These are phyloP conservation scores for Pygoscelis antarcticus DNA, from an alignment of 2,113 vertebrate species.

Conservation along the genomic window DNA sequence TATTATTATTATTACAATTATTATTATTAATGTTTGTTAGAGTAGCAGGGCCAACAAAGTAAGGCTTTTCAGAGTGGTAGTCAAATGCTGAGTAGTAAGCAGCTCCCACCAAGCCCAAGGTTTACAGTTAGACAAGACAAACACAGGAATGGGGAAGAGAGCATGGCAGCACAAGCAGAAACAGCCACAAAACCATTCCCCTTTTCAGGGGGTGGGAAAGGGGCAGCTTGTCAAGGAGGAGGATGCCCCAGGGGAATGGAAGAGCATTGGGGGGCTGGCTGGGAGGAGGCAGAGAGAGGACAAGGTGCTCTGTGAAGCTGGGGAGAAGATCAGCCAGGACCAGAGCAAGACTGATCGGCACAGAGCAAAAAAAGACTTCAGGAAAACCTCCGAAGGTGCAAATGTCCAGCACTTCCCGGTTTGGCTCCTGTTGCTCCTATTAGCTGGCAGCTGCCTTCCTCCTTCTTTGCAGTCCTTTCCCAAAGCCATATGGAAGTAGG, in stretches of 20 bases:
- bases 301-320: neutral
- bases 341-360: neutral
- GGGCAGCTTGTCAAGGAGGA: neutral
- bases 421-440: neutral
- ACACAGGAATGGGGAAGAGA: neutral
- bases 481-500: constrained; percentile 40
- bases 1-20: no score
- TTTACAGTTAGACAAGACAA: neutral
- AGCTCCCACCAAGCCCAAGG: neutral
- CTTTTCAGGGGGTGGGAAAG: neutral
- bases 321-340: neutral
- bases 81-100: neutral
- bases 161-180: neutral
- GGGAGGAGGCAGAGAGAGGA: neutral
- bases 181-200: neutral
- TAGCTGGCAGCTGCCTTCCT: neutral
- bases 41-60: neutral
- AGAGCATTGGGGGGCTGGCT: accelerated
- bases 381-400: neutral
- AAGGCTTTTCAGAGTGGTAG: neutral
- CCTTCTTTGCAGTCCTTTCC: neutral
- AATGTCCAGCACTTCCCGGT: neutral
- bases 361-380: neutral
- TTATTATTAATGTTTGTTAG: neutral
- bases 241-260: neutral